Evolutionary conservation across 2,113 vertebrate species (phyloP), one percentile per base, ranked within the genome.

Genomic region (Atherinomorus stipes): DNA sequence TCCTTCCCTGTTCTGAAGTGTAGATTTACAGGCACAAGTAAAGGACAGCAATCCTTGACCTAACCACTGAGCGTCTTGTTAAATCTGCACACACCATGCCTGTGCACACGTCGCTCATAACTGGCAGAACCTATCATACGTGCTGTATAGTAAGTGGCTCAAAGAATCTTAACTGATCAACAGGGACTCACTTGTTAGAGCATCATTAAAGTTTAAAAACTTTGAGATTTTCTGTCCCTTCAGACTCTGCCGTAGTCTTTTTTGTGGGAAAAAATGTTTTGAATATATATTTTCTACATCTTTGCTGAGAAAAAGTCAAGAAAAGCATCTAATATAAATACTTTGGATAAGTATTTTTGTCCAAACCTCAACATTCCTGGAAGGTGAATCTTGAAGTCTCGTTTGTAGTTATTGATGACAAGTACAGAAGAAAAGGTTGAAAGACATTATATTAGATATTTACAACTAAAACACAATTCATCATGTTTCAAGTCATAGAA

Each of bases 21-120:
- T 90, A 85, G 90, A 91, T 88, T 90, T 90, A 86, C 72, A 81
- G 71, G 70, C 71, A 78, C 73, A 86, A 85, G 80, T 86, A 81
- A 90, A 88, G 81, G 86, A 91, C 83, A 74, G 70, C 61, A 76
- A 85, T 88, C 79, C 86, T 86, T 86, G 85, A 91, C 83, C 85
- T 80, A 76, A 77, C 76, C 81, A 69, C 84, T 59, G 80, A 89
- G 81, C 68, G 51, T 64, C 81, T 83, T 82, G 88, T 87, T 86
- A 86, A 86, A 72, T 83, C 81, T 66, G 65, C 79, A 83, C 85
- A 86, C 71, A 83, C 53, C 74, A 67, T 61, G 70, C 4, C 70
- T 38, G 19, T 16, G 2, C 71, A 74, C 79, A 78, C 54, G 74
- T 78, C 54, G 40, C 61, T 77, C 69, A 81, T 67, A 83, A 81